A percentile compares a stretch with the other conserved stretches of the same genome.
Evolutionary conservation across 2,888 invertebrate species (phyloP).

Genomic region (Drosophila siamana): DNA sequence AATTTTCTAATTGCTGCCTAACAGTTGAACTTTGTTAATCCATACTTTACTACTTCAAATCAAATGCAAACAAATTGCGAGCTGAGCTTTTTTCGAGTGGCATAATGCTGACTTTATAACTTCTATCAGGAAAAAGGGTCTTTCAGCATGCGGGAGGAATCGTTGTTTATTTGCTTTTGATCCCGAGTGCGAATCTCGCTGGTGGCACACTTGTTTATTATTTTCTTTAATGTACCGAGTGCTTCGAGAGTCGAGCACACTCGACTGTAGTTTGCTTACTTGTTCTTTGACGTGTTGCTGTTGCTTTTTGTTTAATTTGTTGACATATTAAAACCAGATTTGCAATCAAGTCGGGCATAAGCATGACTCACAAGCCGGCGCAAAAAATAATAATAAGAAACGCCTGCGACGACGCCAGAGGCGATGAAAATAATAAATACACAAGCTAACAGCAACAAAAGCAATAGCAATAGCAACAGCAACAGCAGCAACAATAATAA

Average conservation of each 20-base stretch:
- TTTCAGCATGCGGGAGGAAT: neutral
- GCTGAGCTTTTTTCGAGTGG: too few species aligned
- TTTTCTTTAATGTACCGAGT: constrained; percentile 2
- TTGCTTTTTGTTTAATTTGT: constrained; percentile 57
- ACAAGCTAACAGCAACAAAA: constrained; percentile 32
- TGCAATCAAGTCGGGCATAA: constrained; percentile 73
- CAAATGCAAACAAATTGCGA: too few species aligned
- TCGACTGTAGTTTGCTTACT: neutral
- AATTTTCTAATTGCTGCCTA: too few species aligned
- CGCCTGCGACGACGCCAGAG: constrained; percentile 56
- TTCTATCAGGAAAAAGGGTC: too few species aligned
- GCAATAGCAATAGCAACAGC: constrained; percentile 16
- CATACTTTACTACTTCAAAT: too few species aligned
- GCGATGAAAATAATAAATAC: constrained; percentile 56
- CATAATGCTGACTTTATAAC: too few species aligned
- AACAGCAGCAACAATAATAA: constrained; percentile 39
- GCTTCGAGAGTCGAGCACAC: neutral
- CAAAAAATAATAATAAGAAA: constrained; percentile 67
- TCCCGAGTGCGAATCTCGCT: neutral
- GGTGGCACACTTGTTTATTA: neutral
- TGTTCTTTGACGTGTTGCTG: constrained; percentile 17
- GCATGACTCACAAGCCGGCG: constrained; percentile 75
- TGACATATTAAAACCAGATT: constrained; percentile 80
- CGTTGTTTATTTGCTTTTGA: neutral
- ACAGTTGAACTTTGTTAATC: too few species aligned